Evolutionary conservation across 2,888 invertebrate species (phyloP), one percentile per base, ranked within the genome.

Genomic region (Eupithecia vulgata): DNA sequence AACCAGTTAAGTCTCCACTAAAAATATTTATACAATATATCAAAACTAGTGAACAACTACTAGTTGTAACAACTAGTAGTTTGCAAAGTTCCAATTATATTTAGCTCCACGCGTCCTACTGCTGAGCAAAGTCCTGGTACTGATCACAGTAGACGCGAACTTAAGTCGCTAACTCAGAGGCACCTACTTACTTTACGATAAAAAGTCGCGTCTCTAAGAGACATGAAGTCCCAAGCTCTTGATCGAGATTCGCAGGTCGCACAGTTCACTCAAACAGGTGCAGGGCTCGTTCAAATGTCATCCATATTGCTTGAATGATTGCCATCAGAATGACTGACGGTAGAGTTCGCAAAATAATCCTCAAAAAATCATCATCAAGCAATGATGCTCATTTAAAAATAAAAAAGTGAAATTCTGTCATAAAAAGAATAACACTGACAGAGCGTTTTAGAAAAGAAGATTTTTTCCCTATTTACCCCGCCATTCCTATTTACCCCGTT

Each of bases 201-300:
- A 21, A 40, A 64, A 40, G 37, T 64, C 64, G 64, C 40, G 21
- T 37, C 37, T 21, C 5, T 21, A 25, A 10, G 30, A 6, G 30
- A 30, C 21, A 5, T 15, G 15, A 25, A 59, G 21, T 13, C 21
- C 17, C 17, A 52, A 57, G 17, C 21, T 37, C 42, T 72, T 40
- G 61, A 67, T 67, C 52, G 67, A 62, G 67, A 69, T 71, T 66
- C 30, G 21, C 52, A n/a, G 65, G 70, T 72, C 70, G 59, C 42
- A n/a, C 59, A 65, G 75, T 70, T 72, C 72, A 75, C 72, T 72
- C 65, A 68, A 68, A 72, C 71, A 66, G 70, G 65, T 74, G 71
- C 66, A 71, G 37, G 8, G 48, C 48, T 37, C 59, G 57, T 61
- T 61, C 30, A 67, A 75, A 75, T 75, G 75, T 70, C 72, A 68